These are phyloP conservation scores for Trichogramma evanescens DNA, from an alignment of 2,888 invertebrate genomes.

Conservation along the genomic window DNA sequence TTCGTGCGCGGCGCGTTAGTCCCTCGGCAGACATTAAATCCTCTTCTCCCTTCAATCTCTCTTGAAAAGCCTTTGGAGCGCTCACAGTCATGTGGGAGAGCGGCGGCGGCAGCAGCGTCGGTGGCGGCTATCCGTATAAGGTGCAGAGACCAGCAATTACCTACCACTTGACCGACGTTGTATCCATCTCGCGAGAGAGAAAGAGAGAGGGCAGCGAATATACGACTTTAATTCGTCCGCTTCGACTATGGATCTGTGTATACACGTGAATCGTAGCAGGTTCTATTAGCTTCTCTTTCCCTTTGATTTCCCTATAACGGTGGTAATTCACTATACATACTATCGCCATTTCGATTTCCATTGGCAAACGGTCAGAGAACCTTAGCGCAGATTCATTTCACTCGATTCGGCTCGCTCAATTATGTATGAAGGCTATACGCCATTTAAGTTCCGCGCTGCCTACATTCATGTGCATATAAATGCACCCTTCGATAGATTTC, in stretches of 20 bases:
- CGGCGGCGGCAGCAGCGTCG: not conserved
- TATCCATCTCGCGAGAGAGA: not conserved
- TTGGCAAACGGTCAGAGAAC: constrained; percentile 22
- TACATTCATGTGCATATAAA: no score
- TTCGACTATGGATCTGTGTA: no score
- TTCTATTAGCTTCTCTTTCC: constrained; percentile 21
- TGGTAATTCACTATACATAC: not conserved
- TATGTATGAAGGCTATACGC: no score
- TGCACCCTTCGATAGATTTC: no score
- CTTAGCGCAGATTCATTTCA: not conserved
- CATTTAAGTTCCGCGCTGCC: no score
- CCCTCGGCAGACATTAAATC: no score
- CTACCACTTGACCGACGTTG: constrained; percentile 2
- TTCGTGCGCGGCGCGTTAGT: no score
- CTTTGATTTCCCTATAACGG: not conserved
- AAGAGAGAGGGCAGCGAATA: constrained; percentile 23
- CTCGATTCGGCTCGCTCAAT: no score
- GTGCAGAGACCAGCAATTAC: constrained; percentile 21
- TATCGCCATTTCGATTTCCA: constrained; percentile 28
- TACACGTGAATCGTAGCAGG: constrained; percentile 10
- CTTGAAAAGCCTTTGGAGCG: no score
- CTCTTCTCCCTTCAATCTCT: no score
- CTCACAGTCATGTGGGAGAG: no score
- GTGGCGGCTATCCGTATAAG: not conserved
- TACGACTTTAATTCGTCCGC: constrained; percentile 30